Base-by-base conservation (phyloP, 2,888 invertebrate genomes). In the Tuberolachnus salignus region DNA sequence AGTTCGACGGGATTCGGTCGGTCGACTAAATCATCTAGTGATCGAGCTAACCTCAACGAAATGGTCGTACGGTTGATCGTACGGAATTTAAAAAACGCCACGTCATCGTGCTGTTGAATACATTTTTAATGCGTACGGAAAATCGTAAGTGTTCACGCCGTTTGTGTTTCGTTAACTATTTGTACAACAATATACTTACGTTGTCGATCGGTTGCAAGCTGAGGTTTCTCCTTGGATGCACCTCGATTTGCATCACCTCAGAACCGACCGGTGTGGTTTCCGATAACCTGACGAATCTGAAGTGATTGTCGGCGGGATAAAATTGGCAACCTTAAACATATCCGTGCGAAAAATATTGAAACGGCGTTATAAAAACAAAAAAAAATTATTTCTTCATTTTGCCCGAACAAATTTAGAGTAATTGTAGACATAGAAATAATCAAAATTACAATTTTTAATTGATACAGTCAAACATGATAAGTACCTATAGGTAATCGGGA, bases 241-340 rank as follows among this genome's bases (percentile, higher is more conserved):
- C 94, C 86, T 94, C 92, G 9, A 94, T 88, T 82, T 89, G 88
- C 42, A 94, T 87, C 14, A 94, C 91, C 85, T 94, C 93, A 74
- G 91, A 91, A 14, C 94, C 94, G 1, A 93, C 90, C 80, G 88
- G 87, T 9, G 93, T 87, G 85, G 93, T 92, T 85, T 94, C 94
- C 9, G 94, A 93, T 82, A 94, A 91, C 82, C 94, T 89, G 81
- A 94, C 93, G 84, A 94, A 94, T 83, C 93, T 90, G 82, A 94
- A 87, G 83, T 94, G 94, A 85, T 94, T 94, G 51, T 92, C 92
- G 2, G 90, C 87, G 10, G 94, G 93, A 84, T 93, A 93, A 86
- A 94, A 94, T 84, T 93, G 92, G 85, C 94, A 94, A 85, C 91
- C 93, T 92, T 88, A 53, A 23, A 64, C 51, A 74, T 42, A 64